Evolutionary conservation across 2,888 invertebrate genomes (phyloP).

Genomic region (Pachydiplax longipennis): DNA sequence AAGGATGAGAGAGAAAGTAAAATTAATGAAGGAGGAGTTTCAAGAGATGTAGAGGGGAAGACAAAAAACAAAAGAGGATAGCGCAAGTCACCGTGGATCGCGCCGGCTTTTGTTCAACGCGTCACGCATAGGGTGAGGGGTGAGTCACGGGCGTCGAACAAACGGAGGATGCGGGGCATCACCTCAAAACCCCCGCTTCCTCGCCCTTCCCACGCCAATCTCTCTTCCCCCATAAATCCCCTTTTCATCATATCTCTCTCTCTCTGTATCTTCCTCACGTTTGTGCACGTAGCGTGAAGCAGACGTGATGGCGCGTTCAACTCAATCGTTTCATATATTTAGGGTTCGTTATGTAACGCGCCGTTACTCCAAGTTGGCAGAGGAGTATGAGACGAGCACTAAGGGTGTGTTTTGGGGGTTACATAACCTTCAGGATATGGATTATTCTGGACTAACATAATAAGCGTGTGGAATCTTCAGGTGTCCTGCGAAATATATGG

Average conservation of each 20-base stretch:
- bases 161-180: not conserved
- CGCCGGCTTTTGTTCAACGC: constrained; percentile 6
- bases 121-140: not conserved
- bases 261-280: not conserved
- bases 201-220: not conserved
- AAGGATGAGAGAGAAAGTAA: not conserved
- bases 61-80: constrained; percentile 22
- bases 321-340: not conserved
- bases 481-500: not conserved
- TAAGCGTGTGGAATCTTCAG: not conserved
- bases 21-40: not conserved
- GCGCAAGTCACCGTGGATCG: constrained; percentile 15
- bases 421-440: not conserved
- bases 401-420: not conserved
- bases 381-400: not conserved
- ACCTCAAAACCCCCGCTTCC: not conserved
- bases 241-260: not conserved
- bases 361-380: not conserved
- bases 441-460: not conserved
- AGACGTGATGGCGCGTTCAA: too few relatives aligned
- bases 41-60: not conserved
- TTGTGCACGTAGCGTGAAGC: not conserved
- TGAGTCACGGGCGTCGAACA: not conserved
- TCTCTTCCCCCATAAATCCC: not conserved
- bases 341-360: not conserved